phyloP scores from a whole-genome alignment of 1,140 invertebrate species.

The Magallana angulata region DNA sequence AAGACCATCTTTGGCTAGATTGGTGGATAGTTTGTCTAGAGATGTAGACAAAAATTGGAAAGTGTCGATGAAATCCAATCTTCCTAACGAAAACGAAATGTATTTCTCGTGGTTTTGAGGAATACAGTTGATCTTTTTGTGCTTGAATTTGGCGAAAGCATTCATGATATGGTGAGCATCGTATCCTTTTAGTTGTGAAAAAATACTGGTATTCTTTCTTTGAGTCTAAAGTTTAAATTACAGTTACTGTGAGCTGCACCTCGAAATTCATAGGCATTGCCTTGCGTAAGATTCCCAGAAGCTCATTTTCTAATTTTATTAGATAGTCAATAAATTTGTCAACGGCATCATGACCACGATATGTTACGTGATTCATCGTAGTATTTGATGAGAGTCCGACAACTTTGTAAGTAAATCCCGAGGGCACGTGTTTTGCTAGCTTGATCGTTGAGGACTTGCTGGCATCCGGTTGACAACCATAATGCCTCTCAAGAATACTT shows the following conservation, averaged over 20 bases:
- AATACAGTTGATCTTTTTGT: slow-evolving; percentile 51
- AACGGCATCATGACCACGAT: not conserved
- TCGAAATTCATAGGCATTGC: not conserved
- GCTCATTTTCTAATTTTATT: not conserved
- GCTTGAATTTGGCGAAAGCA: slow-evolving; percentile 12
- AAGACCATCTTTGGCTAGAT: not conserved
- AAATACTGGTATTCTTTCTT: no score
- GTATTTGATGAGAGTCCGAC: not conserved
- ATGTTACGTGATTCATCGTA: not conserved
- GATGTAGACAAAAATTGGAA: slow-evolving; percentile 46
- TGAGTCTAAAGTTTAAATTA: not conserved
- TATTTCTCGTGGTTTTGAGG: not conserved
- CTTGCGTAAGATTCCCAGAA: not conserved
- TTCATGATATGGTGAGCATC: slow-evolving; percentile 50
- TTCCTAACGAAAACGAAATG: slow-evolving; percentile 24
- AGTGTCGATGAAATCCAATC: slow-evolving; percentile 45
- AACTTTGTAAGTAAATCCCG: no score
- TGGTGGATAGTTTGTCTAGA: slow-evolving; percentile 20
- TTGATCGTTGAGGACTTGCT: not conserved
- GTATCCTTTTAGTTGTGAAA: slow-evolving; percentile 20
- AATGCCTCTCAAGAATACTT: not conserved
- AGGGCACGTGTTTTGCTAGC: not conserved
- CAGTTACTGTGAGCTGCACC: slow-evolving; percentile 27
- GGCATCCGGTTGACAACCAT: not conserved
- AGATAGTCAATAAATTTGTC: slow-evolving; percentile 10